Conservation (phyloP, 2,113 vertebrate genomes). For the Nothocercus nigrocapillus region DNA sequence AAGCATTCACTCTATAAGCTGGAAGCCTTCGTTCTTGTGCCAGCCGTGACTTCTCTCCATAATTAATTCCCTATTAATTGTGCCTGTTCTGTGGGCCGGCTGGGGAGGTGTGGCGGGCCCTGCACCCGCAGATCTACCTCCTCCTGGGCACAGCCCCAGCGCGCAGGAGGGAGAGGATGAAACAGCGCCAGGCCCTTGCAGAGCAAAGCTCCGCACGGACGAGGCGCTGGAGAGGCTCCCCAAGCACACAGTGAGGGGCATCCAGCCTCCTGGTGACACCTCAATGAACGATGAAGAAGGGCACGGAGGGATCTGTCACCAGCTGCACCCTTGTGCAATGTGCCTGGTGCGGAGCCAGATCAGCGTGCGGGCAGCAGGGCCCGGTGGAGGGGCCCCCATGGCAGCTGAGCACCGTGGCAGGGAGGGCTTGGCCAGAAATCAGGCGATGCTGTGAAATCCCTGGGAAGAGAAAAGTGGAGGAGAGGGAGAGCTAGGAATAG, state of each 20-base stretch:
- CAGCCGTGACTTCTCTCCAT: constrained; percentile 47
- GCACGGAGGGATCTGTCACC: constrained; percentile 1
- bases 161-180: neutral
- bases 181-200: neutral
- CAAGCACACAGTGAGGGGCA: neutral
- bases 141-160: neutral
- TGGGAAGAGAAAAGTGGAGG: neutral
- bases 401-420: neutral
- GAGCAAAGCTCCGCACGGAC: neutral
- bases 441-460: neutral
- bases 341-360: neutral
- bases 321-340: constrained; percentile 33
- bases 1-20: constrained; percentile 75
- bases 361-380: neutral
- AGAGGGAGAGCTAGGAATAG: neutral
- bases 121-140: neutral
- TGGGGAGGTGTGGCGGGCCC: neutral
- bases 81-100: constrained; percentile 40
- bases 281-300: neutral
- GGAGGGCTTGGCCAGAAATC: neutral
- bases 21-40: constrained; percentile 70
- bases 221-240: neutral
- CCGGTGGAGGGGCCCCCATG: neutral
- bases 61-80: constrained; percentile 77
- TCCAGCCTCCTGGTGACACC: neutral